Conservation (phyloP, 2,113 vertebrate species). For the Menura novaehollandiae region DNA sequence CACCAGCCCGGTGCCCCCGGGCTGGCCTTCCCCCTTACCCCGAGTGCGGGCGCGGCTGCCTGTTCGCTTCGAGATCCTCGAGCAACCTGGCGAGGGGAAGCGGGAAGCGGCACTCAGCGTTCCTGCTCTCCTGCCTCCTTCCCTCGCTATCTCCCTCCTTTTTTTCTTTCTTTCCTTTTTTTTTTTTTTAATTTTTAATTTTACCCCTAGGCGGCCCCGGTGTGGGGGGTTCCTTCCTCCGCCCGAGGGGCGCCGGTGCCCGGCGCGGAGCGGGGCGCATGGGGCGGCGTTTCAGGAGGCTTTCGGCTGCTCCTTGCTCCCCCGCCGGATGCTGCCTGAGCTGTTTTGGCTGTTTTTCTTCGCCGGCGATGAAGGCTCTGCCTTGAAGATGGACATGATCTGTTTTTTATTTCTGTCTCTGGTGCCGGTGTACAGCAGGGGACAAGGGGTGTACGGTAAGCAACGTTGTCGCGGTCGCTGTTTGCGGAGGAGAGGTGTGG, state of each 20-base stretch:
- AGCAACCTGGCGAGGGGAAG: not conserved
- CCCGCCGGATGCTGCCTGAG: constrained; percentile 51
- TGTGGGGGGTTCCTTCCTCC: not conserved
- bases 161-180: not conserved
- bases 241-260: not conserved
- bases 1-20: not conserved
- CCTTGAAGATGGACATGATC: constrained; percentile 68
- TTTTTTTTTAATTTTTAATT: not conserved
- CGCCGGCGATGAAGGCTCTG: constrained; percentile 50
- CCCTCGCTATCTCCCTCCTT: not conserved
- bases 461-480: not conserved
- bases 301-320: not conserved
- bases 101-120: not conserved
- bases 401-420: constrained; percentile 60
- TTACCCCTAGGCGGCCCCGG: not conserved
- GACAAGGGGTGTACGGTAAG: constrained; percentile 73
- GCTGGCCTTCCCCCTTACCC: not conserved
- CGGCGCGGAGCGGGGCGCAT: constrained; percentile 23
- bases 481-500: not conserved
- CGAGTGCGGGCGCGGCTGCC: not conserved
- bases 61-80: not conserved
- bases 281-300: constrained; percentile 5
- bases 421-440: constrained; percentile 53
- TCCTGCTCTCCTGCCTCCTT: not conserved
- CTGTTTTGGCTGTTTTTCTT: constrained; percentile 41